phyloP scores from a whole-genome alignment of 1,140 invertebrate genomes.

The Hypothenemus hampei region DNA sequence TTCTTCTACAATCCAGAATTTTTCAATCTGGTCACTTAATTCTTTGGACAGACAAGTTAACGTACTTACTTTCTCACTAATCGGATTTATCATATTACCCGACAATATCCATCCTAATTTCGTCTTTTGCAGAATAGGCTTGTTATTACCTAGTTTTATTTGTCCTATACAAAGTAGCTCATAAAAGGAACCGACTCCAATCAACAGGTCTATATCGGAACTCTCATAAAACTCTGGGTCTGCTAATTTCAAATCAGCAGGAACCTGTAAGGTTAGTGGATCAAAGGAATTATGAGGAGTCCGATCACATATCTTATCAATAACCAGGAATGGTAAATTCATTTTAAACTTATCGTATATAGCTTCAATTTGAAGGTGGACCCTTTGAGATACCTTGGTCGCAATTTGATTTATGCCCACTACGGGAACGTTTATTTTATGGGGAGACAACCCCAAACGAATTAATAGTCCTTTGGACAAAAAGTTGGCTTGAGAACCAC shows the following conservation, averaged over 20 bases:
- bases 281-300: background rate
- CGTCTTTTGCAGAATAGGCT: slow-evolving; percentile 3
- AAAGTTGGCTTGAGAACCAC: background rate
- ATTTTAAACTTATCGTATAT: background rate
- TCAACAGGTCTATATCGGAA: background rate
- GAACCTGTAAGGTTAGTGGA: background rate
- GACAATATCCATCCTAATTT: slow-evolving; percentile 20
- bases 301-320: background rate
- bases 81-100: background rate
- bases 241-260: background rate
- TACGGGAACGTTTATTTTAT: background rate
- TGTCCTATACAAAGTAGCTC: background rate
- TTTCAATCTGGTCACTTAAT: background rate
- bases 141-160: slow-evolving; percentile 1
- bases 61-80: background rate
- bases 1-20: slow-evolving; percentile 8
- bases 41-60: background rate
- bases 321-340: background rate
- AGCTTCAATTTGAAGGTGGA: background rate
- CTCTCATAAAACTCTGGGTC: background rate
- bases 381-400: background rate
- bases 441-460: background rate
- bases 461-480: background rate
- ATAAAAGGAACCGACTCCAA: slow-evolving; percentile 2
- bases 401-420: background rate